Conservation (phyloP, 2,797 vertebrate genomes). For the Atherinosoma microstoma region DNA sequence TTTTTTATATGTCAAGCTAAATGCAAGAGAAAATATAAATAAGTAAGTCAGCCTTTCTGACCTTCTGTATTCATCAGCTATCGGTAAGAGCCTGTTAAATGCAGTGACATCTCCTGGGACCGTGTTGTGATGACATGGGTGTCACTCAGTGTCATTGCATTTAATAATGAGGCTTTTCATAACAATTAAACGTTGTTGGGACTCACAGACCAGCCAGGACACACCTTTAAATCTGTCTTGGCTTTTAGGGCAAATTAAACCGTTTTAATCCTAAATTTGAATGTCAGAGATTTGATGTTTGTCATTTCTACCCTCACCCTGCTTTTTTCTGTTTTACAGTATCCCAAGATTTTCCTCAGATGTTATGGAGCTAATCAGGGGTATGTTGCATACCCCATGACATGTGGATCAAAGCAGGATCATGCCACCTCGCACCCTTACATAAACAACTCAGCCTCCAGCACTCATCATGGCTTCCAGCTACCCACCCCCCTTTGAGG, state of each 20-base stretch:
- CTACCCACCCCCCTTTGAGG: constrained; percentile 88
- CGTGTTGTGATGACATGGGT: neutral
- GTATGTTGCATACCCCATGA: constrained; percentile 50
- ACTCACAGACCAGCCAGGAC: neutral
- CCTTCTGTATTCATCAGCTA: neutral
- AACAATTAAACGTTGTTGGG: neutral
- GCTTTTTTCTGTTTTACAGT: constrained; percentile 5
- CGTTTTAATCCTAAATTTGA: neutral
- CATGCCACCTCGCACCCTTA: constrained; percentile 24
- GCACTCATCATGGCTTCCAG: constrained; percentile 88
- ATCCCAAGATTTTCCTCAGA: constrained; percentile 10
- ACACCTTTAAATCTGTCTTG: neutral
- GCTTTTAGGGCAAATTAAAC: neutral
- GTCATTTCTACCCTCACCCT: neutral
- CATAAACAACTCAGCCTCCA: constrained; percentile 18
- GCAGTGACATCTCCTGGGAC: neutral
- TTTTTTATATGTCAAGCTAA: neutral
- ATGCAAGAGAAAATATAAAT: neutral
- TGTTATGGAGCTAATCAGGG: constrained; percentile 61
- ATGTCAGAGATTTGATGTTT: neutral
- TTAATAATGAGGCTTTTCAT: neutral
- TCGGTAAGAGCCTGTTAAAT: neutral
- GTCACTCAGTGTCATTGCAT: neutral
- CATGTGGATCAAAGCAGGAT: constrained; percentile 52
- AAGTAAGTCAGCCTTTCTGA: neutral